Evolutionary conservation across 1,140 invertebrate genomes (phyloP), one percentile per base, ranked within the genome.

Genomic region (Sarcophaga peregrina): DNA sequence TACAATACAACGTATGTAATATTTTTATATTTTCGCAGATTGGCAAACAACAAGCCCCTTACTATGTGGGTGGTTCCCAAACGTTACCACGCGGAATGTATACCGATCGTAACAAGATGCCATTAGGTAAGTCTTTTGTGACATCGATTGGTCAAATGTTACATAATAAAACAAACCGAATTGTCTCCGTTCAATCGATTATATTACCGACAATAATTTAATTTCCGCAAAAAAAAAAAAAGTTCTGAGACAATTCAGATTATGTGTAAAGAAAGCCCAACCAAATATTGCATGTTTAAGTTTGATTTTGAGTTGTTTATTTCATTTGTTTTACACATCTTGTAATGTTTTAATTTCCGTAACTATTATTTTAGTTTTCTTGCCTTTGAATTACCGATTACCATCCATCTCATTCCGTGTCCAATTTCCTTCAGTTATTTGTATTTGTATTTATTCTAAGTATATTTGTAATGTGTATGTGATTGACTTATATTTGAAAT

Each of bases 21-120:
- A 46, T 46, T 72, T 81, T 68, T n/a, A 68, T 45, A 47, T 62
- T 15, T 58, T 58, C 90, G 8, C 87, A 92, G 92, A 90, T 90
- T 86, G 89, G 91, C 48, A 92, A 92, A 85, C 88, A 88, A 54
- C 48, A 82, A 25, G 91, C 91, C 20, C 92, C 92, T 25, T 92
- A 92, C 83, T 92, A 92, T 86, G 92, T 92, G 85, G 92, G 91
- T 20, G 91, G 91, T 13, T 89, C 92, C 17, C 92, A 92, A 85
- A 91, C 90, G 62, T 86, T 92, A 84, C 91, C 91, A 2, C 87
- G 92, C n/a, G 91, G 91, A 75, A 90, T 90, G 88, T 90, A 90
- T 83, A 90, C 88, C 0, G 90, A 90, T 68, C 86, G 89, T n/a
- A 89, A 86, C 82, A 90, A 90, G 84, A 86, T 89, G 37, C 85